A percentile compares a stretch with the other conserved stretches of the same genome.
phyloP scores from a whole-genome alignment of 2,797 vertebrate species.

The Lepidocolaptes lacrymiger region DNA sequence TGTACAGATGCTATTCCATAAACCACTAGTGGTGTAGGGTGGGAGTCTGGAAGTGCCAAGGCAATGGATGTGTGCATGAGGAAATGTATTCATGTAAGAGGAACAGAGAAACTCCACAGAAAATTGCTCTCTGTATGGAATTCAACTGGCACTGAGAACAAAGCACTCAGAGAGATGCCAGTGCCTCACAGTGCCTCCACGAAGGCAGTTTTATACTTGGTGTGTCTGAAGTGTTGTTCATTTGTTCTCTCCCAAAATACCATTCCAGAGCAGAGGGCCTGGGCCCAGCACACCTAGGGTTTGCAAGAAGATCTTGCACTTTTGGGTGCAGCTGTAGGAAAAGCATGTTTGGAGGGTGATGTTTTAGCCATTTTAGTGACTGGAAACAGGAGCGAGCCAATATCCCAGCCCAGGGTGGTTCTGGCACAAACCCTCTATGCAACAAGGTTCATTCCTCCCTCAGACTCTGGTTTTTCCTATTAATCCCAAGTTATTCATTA shows the following conservation, averaged over 20 bases:
- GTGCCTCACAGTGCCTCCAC: rapidly evolving
- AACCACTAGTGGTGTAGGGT: neutral
- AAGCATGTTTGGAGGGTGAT: neutral
- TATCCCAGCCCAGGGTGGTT: neutral
- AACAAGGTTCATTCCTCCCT: rapidly evolving
- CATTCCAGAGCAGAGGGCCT: neutral
- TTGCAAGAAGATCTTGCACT: neutral
- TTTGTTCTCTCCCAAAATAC: neutral
- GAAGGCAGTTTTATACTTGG: neutral
- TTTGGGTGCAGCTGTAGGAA: neutral
- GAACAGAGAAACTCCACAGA: neutral
- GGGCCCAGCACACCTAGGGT: rapidly evolving
- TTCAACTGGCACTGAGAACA: rapidly evolving
- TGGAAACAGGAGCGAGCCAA: neutral
- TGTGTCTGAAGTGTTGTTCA: rapidly evolving
- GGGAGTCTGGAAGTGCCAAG: neutral
- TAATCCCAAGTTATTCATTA: neutral
- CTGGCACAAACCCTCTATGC: neutral
- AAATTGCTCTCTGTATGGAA: neutral
- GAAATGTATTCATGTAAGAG: rapidly evolving
- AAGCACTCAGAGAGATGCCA: rapidly evolving
- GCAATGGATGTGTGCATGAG: rapidly evolving
- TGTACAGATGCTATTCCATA: rapidly evolving
- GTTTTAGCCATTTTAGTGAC: neutral
- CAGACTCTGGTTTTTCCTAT: neutral